Percentiles rank a stretch among this genome's conserved stretches.
Conservation (phyloP, 2,113 vertebrate species). For the Morone saxatilis region DNA sequence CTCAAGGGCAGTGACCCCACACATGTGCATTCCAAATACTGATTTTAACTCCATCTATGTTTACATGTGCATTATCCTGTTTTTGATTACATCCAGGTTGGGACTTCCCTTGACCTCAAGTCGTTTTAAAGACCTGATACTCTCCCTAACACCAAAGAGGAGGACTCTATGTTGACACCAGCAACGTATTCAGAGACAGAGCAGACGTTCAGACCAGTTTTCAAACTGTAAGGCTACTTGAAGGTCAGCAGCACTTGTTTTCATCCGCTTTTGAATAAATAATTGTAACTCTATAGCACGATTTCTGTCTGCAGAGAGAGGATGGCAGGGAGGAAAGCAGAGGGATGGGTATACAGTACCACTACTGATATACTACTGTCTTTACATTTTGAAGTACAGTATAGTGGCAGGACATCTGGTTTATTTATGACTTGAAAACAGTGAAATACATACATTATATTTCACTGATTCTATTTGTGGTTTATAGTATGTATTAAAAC, state of each 20-base stretch:
- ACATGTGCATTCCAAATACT: background rate
- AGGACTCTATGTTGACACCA: background rate
- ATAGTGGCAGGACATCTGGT: background rate
- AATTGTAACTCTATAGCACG: background rate
- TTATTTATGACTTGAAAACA: background rate
- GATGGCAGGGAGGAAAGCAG: background rate
- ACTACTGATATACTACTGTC: background rate
- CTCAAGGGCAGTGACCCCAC: constrained; percentile 40
- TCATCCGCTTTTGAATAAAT: constrained; percentile 25
- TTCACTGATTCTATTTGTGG: background rate
- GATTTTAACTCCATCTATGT: background rate
- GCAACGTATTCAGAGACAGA: background rate
- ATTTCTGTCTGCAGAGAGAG: constrained; percentile 1
- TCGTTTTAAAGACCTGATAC: background rate
- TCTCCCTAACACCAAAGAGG: background rate
- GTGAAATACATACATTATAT: background rate
- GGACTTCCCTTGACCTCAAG: background rate
- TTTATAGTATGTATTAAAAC: background rate
- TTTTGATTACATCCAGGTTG: too few species aligned
- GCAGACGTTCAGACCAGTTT: background rate
- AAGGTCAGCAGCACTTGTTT: constrained; percentile 3
- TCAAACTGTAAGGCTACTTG: background rate
- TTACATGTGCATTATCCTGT: too few species aligned
- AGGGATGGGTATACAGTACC: background rate
- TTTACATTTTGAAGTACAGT: background rate